Evolutionary conservation across 2,888 invertebrate genomes (phyloP), one percentile per base, ranked within the genome.

Genomic region (Gisinianus flammeolus): DNA sequence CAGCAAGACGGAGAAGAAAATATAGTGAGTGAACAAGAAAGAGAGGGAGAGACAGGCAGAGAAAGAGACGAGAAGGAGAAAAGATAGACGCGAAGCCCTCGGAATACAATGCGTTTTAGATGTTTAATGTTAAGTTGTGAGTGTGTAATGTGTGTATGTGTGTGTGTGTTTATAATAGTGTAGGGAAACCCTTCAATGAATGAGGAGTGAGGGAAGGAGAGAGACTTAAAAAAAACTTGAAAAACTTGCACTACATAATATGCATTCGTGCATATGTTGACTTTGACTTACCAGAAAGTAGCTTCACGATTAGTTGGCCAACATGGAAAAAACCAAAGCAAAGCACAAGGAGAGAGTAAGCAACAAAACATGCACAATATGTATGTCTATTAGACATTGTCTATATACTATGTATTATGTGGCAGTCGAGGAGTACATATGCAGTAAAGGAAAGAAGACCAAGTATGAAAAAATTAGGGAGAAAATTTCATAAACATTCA

Each of bases 241-340:
- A 44, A 16, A 44, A 44, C 44, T 44, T 44, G 44, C 44, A 44
- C 44, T 35, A 44, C 8, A 44, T 44, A 44, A 44, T 4, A 44
- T 6, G 6, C 19, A 44, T 19, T 44, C 16, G 44, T 44, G 19
- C 8, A 44, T 44, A 44, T 6, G 1, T 44, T 44, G 44, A 44
- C 44, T 44, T 44, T 44, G 44, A 44, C 44, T 44, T 44, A 44
- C 44, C 19, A 44, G 44, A 44, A 44, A 19, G 1, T 16, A 44
- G 6, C 16, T 44, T 44, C 19, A 35, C 5, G 5, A 44, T 44
- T n/a, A n/a, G 67, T 12, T 28, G 33, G 30, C n/a, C 33, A 67
- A 52, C 69, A 44, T 69, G 69, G 69, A 69, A 69, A 69, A 69
- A 69, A 69, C 69, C 69, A 69, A 69, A 68, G 33, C 26, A 19